Evolutionary conservation across 2,113 vertebrate species (phyloP).

Genomic region (Sitta europaea): DNA sequence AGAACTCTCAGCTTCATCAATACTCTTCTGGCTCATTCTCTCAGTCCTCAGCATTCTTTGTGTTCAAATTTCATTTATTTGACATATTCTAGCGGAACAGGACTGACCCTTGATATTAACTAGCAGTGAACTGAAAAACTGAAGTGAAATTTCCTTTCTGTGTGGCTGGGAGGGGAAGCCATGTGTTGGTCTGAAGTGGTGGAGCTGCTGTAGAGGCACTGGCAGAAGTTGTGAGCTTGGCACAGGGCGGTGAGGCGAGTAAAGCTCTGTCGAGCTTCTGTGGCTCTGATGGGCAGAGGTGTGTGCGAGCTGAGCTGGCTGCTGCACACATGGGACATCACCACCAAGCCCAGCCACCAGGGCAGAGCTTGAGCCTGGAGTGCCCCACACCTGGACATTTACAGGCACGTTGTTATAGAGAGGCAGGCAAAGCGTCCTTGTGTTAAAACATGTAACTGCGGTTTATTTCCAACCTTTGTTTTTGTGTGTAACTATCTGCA

Average conservation of each 20-base stretch:
- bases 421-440: not conserved
- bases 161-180: not conserved
- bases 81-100: not conserved
- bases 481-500: not conserved
- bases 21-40: not conserved
- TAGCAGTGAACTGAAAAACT: not conserved
- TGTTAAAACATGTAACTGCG: not conserved
- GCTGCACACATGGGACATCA: constrained; percentile 15
- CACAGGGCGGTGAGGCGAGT: not conserved
- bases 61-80: not conserved
- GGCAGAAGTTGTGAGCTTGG: not conserved
- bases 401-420: constrained; percentile 1
- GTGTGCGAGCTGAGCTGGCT: constrained; percentile 12
- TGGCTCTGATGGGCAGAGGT: constrained; percentile 3
- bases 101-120: not conserved
- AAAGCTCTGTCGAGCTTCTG: constrained; percentile 12
- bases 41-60: not conserved
- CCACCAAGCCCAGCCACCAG: not conserved
- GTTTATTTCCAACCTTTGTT: not conserved
- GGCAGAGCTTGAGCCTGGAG: not conserved
- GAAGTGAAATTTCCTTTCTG: not conserved
- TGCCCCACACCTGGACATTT: not conserved
- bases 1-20: not conserved
- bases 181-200: not conserved
- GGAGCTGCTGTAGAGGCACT: not conserved